Conservation (phyloP, 1,140 invertebrate species). For the Theocolax elegans region DNA sequence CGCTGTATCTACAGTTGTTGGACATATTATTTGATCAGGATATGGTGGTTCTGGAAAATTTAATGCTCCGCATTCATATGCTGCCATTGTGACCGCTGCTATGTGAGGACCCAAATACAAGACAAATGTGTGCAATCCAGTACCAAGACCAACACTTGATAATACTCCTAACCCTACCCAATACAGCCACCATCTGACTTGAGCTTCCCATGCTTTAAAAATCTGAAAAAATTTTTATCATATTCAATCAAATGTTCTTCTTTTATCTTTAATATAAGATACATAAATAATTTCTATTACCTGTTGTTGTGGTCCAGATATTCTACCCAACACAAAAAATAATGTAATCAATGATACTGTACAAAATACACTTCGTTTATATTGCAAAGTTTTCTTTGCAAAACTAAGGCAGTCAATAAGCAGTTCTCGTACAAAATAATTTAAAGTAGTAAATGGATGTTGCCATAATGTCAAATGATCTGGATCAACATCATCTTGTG, state of each 20-base stretch:
- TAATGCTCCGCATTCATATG: slow-evolving; percentile 94
- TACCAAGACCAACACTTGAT: slow-evolving; percentile 97
- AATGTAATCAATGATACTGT: slow-evolving; percentile 61
- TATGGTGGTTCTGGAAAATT: slow-evolving; percentile 95
- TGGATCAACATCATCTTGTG: slow-evolving; percentile 61
- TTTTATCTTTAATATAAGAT: neutral
- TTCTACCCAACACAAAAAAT: slow-evolving; percentile 63
- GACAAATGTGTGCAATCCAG: slow-evolving; percentile 97
- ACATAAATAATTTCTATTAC: slow-evolving; percentile 55
- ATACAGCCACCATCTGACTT: slow-evolving; percentile 84
- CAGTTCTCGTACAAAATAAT: slow-evolving; percentile 86
- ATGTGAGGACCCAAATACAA: slow-evolving; percentile 95
- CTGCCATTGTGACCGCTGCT: slow-evolving; percentile 95
- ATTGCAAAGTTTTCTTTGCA: slow-evolving; percentile 65
- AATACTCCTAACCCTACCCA: slow-evolving; percentile 96
- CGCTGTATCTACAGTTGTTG: slow-evolving; percentile 71
- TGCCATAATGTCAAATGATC: slow-evolving; percentile 87
- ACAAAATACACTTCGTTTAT: slow-evolving; percentile 60
- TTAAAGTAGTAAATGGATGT: slow-evolving; percentile 82
- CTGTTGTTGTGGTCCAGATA: slow-evolving; percentile 72
- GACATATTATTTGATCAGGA: slow-evolving; percentile 88
- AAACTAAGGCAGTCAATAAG: slow-evolving; percentile 71
- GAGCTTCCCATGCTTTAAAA: slow-evolving; percentile 68
- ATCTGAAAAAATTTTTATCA: slow-evolving; percentile 60
- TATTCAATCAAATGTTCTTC: slow-evolving; percentile 51